A percentile compares a stretch with the other conserved stretches of the same genome.
Evolutionary conservation across 2,113 vertebrate genomes (phyloP).

Genomic region (Lathamus discolor): DNA sequence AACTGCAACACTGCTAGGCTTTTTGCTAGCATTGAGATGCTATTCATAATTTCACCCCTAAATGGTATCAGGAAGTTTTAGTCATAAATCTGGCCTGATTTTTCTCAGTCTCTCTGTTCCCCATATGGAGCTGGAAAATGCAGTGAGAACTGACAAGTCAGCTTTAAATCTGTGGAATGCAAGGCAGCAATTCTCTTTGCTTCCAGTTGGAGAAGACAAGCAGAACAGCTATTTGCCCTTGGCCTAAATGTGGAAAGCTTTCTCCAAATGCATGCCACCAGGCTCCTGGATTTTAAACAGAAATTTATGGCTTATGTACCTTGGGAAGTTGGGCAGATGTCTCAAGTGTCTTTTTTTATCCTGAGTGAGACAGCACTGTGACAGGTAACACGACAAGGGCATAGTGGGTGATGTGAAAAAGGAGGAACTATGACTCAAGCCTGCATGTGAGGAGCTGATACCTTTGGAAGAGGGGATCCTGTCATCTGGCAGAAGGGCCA

Average conservation of each 20-base stretch:
- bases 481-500: background rate
- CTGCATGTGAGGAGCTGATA: background rate
- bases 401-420: background rate
- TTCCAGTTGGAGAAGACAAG: background rate
- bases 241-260: background rate
- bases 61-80: background rate
- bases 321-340: background rate
- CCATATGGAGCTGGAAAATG: background rate
- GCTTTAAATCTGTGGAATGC: conserved; percentile 15
- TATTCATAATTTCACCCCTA: conserved; percentile 32
- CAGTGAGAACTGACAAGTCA: background rate
- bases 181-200: background rate
- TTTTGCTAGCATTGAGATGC: background rate
- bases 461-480: background rate
- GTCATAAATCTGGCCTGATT: conserved; percentile 12
- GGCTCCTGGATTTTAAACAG: background rate
- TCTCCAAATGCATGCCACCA: background rate
- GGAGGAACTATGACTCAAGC: background rate
- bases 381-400: background rate
- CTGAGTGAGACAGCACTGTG: background rate
- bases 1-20: background rate
- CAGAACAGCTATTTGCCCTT: background rate
- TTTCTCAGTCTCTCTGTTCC: background rate
- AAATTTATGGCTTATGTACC: background rate
- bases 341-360: background rate